Evolutionary conservation across 2,888 invertebrate genomes (phyloP).

Genomic region (Pseudococcus viburni): DNA sequence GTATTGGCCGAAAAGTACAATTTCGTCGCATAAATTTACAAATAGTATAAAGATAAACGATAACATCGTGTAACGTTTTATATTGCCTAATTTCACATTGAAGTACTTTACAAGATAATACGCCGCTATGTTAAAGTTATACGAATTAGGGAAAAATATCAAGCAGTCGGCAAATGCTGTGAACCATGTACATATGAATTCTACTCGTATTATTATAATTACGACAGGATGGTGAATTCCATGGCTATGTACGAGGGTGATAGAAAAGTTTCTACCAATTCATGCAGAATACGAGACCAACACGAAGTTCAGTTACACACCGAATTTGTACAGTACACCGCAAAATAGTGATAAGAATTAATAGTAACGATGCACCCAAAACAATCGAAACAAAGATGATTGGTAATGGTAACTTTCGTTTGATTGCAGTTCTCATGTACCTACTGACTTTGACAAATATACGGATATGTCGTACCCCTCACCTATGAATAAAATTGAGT

Average conservation of each 20-base stretch:
- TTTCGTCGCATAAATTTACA: conserved; percentile 50
- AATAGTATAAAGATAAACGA: conserved; percentile 36
- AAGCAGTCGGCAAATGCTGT: background rate
- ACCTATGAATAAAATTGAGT: conserved; percentile 39
- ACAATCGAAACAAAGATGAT: conserved; percentile 18
- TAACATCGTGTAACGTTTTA: background rate
- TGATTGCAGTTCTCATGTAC: conserved; percentile 44
- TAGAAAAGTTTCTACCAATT: background rate
- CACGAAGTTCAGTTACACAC: conserved; percentile 2
- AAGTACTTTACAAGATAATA: background rate
- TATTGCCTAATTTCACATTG: conserved; percentile 53
- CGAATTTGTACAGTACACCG: background rate
- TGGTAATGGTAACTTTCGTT: conserved; percentile 40
- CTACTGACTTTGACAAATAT: conserved; percentile 45
- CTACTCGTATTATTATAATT: background rate
- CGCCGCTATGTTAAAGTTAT: background rate
- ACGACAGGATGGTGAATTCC: background rate
- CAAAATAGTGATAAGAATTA: conserved; percentile 46
- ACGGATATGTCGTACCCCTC: background rate
- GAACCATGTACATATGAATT: conserved; percentile 9
- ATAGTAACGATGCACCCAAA: conserved; percentile 45
- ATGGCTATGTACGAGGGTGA: background rate
- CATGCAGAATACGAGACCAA: conserved; percentile 7
- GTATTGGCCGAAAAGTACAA: conserved; percentile 39
- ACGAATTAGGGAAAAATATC: background rate